Evolutionary conservation across 2,797 vertebrate species (phyloP).

Genomic region (Balearica regulorum): DNA sequence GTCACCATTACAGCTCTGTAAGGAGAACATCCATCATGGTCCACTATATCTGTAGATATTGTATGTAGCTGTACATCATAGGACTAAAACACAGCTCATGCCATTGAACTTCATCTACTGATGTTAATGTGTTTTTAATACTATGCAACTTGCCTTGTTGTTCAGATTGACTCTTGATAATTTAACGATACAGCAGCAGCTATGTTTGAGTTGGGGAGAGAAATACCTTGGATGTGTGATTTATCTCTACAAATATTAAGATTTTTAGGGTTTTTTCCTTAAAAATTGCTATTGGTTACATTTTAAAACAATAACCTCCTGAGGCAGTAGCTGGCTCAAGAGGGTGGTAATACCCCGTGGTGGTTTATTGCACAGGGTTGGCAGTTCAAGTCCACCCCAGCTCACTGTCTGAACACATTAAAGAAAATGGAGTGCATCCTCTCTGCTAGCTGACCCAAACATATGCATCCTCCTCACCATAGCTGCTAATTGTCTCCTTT

Average conservation of each 20-base stretch:
- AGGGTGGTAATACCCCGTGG: background rate
- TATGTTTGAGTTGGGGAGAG: background rate
- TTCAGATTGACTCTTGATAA: background rate
- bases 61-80: background rate
- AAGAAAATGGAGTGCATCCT: background rate
- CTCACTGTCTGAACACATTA: background rate
- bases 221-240: background rate
- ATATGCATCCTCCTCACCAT: background rate
- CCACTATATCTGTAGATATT: background rate
- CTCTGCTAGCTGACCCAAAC: background rate
- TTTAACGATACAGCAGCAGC: background rate
- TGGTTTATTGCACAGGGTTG: background rate
- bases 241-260: background rate
- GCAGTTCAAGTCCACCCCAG: background rate
- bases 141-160: background rate
- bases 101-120: background rate
- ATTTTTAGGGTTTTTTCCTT: background rate
- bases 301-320: background rate
- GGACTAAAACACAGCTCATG: background rate
- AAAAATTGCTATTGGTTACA: background rate
- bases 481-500: slow-evolving; percentile 19
- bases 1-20: background rate
- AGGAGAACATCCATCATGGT: background rate
- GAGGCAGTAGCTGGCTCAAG: background rate
- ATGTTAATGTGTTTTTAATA: background rate